Evolutionary conservation across 2,888 invertebrate genomes (phyloP).

Genomic region (Notodonta ziczac): DNA sequence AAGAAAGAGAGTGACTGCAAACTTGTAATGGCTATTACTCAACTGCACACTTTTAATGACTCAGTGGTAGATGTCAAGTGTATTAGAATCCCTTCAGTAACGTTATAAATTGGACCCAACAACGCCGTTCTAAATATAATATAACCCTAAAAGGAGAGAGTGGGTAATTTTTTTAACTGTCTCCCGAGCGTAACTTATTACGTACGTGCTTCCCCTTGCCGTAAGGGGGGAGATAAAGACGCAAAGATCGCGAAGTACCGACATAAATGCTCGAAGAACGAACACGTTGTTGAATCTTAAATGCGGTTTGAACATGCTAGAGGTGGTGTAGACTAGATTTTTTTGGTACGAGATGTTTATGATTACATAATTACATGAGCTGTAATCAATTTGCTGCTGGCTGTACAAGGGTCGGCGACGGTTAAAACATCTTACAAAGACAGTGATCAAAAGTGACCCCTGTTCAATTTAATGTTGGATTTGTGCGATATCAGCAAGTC

Average conservation of each 20-base stretch:
- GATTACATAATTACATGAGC: no score
- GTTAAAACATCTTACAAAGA: background rate
- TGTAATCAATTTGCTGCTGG: no score
- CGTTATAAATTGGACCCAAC: background rate
- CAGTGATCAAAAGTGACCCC: no score
- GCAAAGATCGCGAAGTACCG: conserved; percentile 9
- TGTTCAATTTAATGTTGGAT: no score
- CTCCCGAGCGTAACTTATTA: conserved; percentile 1
- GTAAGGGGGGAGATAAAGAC: conserved; percentile 7
- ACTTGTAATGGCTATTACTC: no score
- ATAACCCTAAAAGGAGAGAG: background rate
- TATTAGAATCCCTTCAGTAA: background rate
- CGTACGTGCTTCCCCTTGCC: conserved; percentile 4
- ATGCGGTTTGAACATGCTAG: background rate
- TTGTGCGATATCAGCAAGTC: background rate
- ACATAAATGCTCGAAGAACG: conserved; percentile 9
- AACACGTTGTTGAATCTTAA: conserved; percentile 7
- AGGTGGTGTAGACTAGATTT: background rate
- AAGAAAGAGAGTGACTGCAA: no score
- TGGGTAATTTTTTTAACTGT: conserved; percentile 12
- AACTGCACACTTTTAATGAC: no score
- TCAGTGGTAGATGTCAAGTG: no score
- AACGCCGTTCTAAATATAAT: background rate
- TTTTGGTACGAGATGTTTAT: background rate
- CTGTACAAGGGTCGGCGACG: no score